Percentiles rank a stretch among this genome's conserved stretches.
phyloP scores from a whole-genome alignment of 2,888 invertebrate genomes.

The Caenorhabditis uteleia region DNA sequence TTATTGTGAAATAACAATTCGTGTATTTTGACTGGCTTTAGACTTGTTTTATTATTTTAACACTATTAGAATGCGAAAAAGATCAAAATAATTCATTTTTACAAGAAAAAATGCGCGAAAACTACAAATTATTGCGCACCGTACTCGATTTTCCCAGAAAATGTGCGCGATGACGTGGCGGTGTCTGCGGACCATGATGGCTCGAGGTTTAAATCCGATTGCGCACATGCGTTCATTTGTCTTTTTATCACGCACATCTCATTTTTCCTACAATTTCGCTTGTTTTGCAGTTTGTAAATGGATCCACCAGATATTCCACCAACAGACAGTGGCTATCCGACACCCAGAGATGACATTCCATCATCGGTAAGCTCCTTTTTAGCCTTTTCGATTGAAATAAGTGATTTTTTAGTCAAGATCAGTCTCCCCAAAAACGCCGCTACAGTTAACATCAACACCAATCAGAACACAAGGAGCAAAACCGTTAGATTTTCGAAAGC shows the following conservation, averaged over 20 bases:
- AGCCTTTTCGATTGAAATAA: background rate
- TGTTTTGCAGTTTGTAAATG: background rate
- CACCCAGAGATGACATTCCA: conserved; percentile 25
- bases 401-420: conserved; percentile 15
- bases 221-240: conserved; percentile 1
- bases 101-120: no score
- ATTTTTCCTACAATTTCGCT: background rate
- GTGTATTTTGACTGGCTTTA: no score
- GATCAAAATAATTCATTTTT: no score
- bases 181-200: conserved; percentile 6
- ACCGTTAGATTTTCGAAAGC: background rate
- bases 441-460: conserved; percentile 22
- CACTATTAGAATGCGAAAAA: no score
- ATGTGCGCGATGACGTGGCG: background rate
- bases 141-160: background rate
- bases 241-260: background rate
- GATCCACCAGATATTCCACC: conserved; percentile 7
- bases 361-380: conserved; percentile 2
- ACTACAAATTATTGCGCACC: no score
- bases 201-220: no score
- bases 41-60: no score
- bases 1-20: no score
- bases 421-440: conserved; percentile 6
- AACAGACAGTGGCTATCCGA: conserved; percentile 36
- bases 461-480: background rate